These are phyloP conservation scores for Leptopilina myrica DNA, from an alignment of 2,888 invertebrate species.

Conservation along the genomic window DNA sequence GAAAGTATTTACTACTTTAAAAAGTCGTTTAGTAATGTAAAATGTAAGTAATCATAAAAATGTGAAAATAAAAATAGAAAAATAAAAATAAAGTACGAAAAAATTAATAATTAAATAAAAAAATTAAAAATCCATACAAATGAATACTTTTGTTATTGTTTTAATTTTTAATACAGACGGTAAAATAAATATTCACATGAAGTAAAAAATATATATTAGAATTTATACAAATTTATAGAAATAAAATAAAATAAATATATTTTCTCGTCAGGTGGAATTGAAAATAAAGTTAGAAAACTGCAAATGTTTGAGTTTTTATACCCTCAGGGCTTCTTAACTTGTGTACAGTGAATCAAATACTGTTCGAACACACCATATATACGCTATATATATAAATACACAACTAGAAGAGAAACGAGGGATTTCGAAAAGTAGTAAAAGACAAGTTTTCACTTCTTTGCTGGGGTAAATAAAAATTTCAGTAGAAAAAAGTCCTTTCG, in stretches of 20 bases:
- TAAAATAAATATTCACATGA: no score
- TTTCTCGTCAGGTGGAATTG: neutral
- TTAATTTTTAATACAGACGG: no score
- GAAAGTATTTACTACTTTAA: no score
- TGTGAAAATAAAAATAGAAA: no score
- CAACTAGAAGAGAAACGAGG: neutral
- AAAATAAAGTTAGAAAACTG: neutral
- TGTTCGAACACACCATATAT: neutral
- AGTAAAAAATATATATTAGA: no score
- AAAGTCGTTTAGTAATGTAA: no score
- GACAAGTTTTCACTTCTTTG: neutral
- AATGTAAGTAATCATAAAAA: no score
- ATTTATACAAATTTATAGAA: neutral
- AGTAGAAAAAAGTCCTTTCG: neutral
- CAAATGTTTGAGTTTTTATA: slow-evolving; percentile 6
- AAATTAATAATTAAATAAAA: no score
- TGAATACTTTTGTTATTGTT: no score
- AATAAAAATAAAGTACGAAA: no score
- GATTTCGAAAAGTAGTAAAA: neutral
- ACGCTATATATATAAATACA: no score
- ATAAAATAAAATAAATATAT: neutral
- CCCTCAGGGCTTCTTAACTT: neutral
- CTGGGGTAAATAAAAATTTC: neutral
- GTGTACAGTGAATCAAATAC: neutral
- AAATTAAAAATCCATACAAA: no score